phyloP scores from a whole-genome alignment of 2,797 vertebrate genomes.

The Chrosomus eos region DNA sequence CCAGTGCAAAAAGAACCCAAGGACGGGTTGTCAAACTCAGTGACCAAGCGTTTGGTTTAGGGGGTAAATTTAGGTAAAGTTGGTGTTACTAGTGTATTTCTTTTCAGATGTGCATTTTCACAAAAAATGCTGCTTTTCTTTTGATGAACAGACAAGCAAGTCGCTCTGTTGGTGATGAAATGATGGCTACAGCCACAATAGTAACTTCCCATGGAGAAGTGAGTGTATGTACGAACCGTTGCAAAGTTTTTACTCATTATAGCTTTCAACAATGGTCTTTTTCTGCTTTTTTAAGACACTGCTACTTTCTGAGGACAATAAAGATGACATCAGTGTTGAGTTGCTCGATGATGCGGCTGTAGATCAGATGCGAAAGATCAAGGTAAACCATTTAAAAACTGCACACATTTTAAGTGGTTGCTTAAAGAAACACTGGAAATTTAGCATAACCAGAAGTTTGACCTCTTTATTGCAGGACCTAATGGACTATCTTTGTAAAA shows the following conservation, averaged over 20 bases:
- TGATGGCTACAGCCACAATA: slow-evolving; percentile 75
- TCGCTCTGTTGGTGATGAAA: slow-evolving; percentile 62
- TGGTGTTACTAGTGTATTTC: neutral
- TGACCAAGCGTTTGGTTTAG: neutral
- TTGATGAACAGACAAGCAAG: slow-evolving; percentile 53
- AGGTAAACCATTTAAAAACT: slow-evolving; percentile 69
- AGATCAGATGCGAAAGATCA: slow-evolving; percentile 81
- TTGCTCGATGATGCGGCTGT: slow-evolving; percentile 81
- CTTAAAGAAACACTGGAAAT: neutral
- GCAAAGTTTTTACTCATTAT: neutral
- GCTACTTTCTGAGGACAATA: slow-evolving; percentile 79
- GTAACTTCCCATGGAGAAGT: slow-evolving; percentile 84
- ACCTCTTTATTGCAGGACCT: slow-evolving; percentile 65
- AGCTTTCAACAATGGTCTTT: neutral
- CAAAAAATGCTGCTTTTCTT: neutral
- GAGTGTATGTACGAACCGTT: neutral
- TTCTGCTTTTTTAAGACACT: slow-evolving; percentile 68
- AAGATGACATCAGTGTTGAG: slow-evolving; percentile 78
- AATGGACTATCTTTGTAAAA: slow-evolving; percentile 70
- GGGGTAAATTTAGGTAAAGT: slow-evolving; percentile 65
- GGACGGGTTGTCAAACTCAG: slow-evolving; percentile 56
- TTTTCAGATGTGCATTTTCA: slow-evolving; percentile 62
- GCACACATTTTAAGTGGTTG: neutral
- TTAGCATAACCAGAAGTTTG: neutral
- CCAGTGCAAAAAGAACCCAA: slow-evolving; percentile 57